These are phyloP conservation scores for Poecilia wingei DNA, from an alignment of 2,797 vertebrate species.

Conservation along the genomic window DNA sequence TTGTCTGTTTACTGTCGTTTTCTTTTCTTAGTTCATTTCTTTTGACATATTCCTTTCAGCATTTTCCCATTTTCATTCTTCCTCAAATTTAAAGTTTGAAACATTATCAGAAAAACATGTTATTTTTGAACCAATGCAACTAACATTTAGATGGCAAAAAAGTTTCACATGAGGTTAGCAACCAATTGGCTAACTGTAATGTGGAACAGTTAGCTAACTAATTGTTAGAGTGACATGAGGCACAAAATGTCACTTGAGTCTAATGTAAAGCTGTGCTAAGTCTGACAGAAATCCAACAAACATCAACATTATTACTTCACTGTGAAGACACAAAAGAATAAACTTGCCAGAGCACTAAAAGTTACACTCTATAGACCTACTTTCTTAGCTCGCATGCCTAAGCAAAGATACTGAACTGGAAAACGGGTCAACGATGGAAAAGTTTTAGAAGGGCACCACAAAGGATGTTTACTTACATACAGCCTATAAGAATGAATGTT, in stretches of 20 bases:
- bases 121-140: background rate
- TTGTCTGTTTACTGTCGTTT: background rate
- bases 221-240: background rate
- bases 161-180: background rate
- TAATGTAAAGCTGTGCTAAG: background rate
- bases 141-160: background rate
- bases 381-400: background rate
- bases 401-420: background rate
- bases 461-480: background rate
- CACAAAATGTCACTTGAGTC: background rate
- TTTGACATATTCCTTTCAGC: slow-evolving; percentile 1
- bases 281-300: background rate
- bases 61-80: background rate
- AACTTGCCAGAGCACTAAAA: background rate
- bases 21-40: background rate
- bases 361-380: background rate
- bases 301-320: background rate
- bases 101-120: background rate
- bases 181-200: background rate
- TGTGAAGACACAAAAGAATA: background rate
- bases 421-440: background rate
- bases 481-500: background rate
- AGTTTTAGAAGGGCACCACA: background rate
- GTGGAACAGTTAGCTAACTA: background rate
- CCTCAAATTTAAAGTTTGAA: background rate